Base-by-base conservation (phyloP, 2,888 invertebrate genomes). In the Euphydryas editha region DNA sequence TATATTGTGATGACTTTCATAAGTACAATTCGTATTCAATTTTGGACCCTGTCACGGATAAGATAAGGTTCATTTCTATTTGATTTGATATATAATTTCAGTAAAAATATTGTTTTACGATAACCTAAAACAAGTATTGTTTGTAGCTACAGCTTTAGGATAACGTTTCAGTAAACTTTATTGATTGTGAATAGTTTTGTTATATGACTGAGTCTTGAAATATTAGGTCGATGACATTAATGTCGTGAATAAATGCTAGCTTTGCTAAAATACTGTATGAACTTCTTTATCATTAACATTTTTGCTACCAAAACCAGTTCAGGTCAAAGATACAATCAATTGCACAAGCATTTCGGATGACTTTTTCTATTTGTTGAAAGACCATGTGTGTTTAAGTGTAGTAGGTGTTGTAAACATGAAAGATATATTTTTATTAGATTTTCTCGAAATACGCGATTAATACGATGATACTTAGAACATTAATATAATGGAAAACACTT, bases 131-230 rank as follows among this genome's bases (percentile, higher is more conserved):
- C 49, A 24, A 51, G 24, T 51, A 51, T 15, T 24, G 21, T 24
- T 51, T 24, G 7, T 51, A 51, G 21, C 5, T 51, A 51, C 49
- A 15, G n/a, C 24, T 49, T 51, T 11, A 17, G 54, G 54, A 36
- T 54, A 24, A 24, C 49, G 54, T 36, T 54, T 54, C 30, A 54
- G 17, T 36, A 30, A 54, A 15, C 17, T 54, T 54, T 54, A 54
- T 54, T 54, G 54, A 54, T 36, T 36, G 17, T 54, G 17, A 54
- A 54, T 36, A 54, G 30, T 54, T 54, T 54, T 36, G 54, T 54
- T 54, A 54, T 54, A 36, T 10, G 54, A 36, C 30, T 54, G 17
- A n/a, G 47, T 21, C 62, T 47, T 62, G 62, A 56, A 62, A 46
- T 20, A 5, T 20, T 20, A 37, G 62, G 20, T 62, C 56, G 56